These are phyloP conservation scores for Urocynchramus pylzowi DNA, from an alignment of 2,113 vertebrate species.

Conservation along the genomic window DNA sequence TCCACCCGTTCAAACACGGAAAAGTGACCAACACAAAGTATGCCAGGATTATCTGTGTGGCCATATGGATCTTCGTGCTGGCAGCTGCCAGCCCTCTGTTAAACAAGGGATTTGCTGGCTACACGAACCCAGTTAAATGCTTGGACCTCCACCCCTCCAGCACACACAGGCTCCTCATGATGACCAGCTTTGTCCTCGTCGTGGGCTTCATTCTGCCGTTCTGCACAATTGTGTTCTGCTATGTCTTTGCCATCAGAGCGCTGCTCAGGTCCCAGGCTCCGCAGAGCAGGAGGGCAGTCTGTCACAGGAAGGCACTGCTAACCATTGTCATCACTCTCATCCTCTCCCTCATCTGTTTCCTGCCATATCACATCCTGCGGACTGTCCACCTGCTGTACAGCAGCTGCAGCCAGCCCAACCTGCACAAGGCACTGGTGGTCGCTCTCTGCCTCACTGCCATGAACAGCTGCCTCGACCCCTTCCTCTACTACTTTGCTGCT, in stretches of 20 bases:
- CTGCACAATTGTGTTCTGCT: conserved; percentile 69
- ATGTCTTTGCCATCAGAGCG: conserved; percentile 63
- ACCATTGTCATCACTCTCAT: conserved; percentile 71
- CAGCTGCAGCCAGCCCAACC: neutral
- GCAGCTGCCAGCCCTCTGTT: conserved; percentile 37
- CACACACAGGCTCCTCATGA: neutral
- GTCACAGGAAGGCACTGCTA: conserved; percentile 67
- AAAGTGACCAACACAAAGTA: conserved; percentile 26
- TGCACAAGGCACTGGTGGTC: conserved; percentile 66
- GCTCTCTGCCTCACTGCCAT: conserved; percentile 64
- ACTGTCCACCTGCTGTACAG: conserved; percentile 57
- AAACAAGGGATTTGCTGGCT: neutral
- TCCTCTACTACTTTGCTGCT: conserved; percentile 79
- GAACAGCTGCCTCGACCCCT: conserved; percentile 76
- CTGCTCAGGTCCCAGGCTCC: conserved; percentile 45
- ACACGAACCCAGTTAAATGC: neutral
- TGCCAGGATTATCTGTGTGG: conserved; percentile 47
- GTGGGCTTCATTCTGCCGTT: conserved; percentile 75
- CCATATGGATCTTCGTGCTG: conserved; percentile 69
- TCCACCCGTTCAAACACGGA: conserved; percentile 55
- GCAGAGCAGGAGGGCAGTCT: neutral
- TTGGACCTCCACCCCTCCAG: conserved; percentile 62
- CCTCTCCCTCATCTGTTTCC: conserved; percentile 76
- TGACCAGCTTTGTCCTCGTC: conserved; percentile 66
- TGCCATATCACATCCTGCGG: conserved; percentile 75